Base-by-base conservation (phyloP, 2,888 invertebrate genomes). In the Eumacrocentrus americanus region DNA sequence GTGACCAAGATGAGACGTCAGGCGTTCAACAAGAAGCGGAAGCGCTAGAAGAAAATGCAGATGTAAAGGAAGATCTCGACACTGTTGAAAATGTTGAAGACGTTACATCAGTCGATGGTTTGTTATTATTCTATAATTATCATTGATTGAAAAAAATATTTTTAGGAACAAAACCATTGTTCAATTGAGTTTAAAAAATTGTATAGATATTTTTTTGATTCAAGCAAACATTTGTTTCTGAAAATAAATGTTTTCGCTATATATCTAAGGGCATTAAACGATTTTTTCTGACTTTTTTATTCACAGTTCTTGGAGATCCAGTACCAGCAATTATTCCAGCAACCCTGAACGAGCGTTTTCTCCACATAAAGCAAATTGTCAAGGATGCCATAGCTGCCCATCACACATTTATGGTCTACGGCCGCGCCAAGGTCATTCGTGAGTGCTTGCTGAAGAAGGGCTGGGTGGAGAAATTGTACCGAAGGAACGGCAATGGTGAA, bases 371-470 rank as follows among this genome's bases (percentile, higher is more conserved):
- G 57, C 71, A 77, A 50, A 69, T 72, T 35, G 80, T 80, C 0
- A 71, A 72, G n/a, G 73, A 74, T 23, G 78, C 80, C 11, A 74
- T 80, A 42, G 66, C 71, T 4, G 64, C 65, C 2, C 73, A 71
- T 57, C 77, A 68, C 25, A 80, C 76, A 14, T 81, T 81, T 37
- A 79, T 79, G 80, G 74, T 81, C 46, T 78, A 79, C 53, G 80
- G 80, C 18, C 73, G 75, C 59, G 70, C 80, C 11, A 66, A 74
- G 22, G 71, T 80, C 14, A 66, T 81, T 29, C 72, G 80, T 2
- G 80, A 81, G 44, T 73, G 73, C 25, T 67, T 81, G 71, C 53
- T 80, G 25, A 71, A 70, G 12, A 69, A 80, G 12, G 78, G 79
- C 35, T 81, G 80, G 80, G 75, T 77, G 65, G 80, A 81, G 46